Conservation (phyloP, 2,888 invertebrate species). For the Pocota personata region DNA sequence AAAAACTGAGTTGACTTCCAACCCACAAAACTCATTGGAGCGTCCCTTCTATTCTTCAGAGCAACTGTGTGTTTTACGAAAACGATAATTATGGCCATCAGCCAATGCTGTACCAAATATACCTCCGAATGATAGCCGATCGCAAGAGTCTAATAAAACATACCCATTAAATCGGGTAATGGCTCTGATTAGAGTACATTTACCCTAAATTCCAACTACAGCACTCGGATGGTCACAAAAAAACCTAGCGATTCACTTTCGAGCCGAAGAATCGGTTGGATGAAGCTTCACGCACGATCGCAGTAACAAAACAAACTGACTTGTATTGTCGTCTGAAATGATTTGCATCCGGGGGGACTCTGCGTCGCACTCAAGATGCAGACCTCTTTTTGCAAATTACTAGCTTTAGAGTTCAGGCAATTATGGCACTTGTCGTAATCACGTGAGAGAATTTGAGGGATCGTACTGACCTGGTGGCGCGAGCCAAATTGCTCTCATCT, state of each 20-base stretch:
- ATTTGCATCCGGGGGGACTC: neutral
- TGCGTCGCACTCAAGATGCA: neutral
- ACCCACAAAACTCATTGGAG: conserved; percentile 35
- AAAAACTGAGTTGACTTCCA: conserved; percentile 29
- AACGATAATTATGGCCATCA: conserved; percentile 43
- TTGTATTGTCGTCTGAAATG: conserved; percentile 8
- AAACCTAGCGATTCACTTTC: conserved; percentile 40
- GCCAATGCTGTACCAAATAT: conserved; percentile 19
- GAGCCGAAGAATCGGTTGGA: conserved; percentile 39
- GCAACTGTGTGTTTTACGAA: conserved; percentile 31
- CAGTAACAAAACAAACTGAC: conserved; percentile 38
- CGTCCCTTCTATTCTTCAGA: conserved; percentile 40
- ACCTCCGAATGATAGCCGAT: conserved; percentile 43
- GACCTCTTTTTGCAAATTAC: conserved; percentile 6
- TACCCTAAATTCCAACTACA: conserved; percentile 24
- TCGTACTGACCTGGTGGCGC: conserved; percentile 21
- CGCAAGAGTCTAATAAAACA: conserved; percentile 50
- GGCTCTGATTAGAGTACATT: conserved; percentile 46
- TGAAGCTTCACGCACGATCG: conserved; percentile 70
- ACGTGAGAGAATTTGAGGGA: conserved; percentile 30
- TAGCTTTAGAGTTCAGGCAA: conserved; percentile 4
- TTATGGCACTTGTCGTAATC: conserved; percentile 27
- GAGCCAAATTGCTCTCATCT: conserved; percentile 11
- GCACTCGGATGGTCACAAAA: conserved; percentile 10
- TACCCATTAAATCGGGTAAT: conserved; percentile 51